Conservation (phyloP, 2,888 invertebrate genomes). For the Pristionchus japonicus region DNA sequence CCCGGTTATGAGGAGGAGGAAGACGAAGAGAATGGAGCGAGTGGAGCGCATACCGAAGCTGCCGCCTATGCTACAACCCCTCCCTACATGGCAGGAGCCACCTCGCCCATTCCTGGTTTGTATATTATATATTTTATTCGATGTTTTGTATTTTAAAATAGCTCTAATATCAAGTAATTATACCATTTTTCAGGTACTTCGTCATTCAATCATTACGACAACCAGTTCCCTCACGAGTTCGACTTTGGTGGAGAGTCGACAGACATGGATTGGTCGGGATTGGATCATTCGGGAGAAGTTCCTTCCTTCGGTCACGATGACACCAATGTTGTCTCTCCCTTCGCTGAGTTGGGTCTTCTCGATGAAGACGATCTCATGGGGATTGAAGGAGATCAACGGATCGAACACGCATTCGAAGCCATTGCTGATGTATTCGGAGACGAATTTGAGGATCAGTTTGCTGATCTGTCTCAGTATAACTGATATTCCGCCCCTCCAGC, state of each 20-base stretch:
- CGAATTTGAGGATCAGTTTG: background rate
- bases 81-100: background rate
- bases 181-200: background rate
- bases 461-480: background rate
- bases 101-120: background rate
- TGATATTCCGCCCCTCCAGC: background rate
- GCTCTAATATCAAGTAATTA: too few relatives aligned
- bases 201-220: background rate
- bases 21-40: background rate
- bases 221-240: background rate
- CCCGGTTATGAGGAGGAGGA: conserved; percentile 2
- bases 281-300: background rate
- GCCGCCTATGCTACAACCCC: conserved; percentile 18
- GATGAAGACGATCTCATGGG: conserved; percentile 1
- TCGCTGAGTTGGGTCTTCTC: background rate
- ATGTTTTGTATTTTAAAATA: too few relatives aligned
- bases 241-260: background rate
- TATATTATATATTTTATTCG: too few relatives aligned
- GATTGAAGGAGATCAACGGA: background rate
- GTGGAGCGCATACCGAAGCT: too few relatives aligned
- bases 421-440: background rate
- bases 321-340: background rate
- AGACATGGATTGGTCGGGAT: background rate
- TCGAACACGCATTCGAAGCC: background rate
- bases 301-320: background rate